Base-by-base conservation (phyloP, 2,113 vertebrate genomes). In the Ursus arctos region DNA sequence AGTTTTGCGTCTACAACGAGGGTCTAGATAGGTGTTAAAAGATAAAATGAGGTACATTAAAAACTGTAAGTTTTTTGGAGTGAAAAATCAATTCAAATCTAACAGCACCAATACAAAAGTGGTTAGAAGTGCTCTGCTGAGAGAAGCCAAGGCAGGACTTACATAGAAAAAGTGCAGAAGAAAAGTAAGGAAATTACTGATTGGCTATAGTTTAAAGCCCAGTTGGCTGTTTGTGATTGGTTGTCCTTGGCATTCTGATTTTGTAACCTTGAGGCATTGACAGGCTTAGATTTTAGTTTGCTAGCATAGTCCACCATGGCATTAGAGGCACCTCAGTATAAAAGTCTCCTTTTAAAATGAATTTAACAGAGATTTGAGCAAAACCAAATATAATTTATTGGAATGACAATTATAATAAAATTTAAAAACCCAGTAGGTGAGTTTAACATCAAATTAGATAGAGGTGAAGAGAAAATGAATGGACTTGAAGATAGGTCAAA, bases 341-440 rank as follows among this genome's bases (percentile, higher is more conserved):
- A 77, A 18, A 36, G 53, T 31, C 12, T 91, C n/a, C 49, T 72
- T 51, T 79, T 79, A n/a, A 40, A 83, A 83, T 83, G 57, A 92
- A 72, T 83, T n/a, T 83, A 83, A 47, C 33, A 43, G 15, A 92
- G 19, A 95, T 74, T 55, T 93, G 81, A 96, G 82, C 51, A 81
- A 71, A 97, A 80, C 26, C 47, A 76, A 33, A 16, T 85, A 36
- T 59, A 79, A 91, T 91, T 91, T 93, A 59, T 91, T 88, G 63
- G 53, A 93, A 93, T 85, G 28, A 95, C 77, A 91, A 76, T 83
- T 79, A 74, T 85, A 92, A 91, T 40, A 96, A 80, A 74, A 65
- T 65, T 67, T 3, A 47, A 71, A 97, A 85, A 69, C 21, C 2
- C 59, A 51, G 21, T 33, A 31, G n/a, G 51, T 87, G 57, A 59